phyloP scores from a whole-genome alignment of 1,140 invertebrate species.

The Drosophila teissieri region DNA sequence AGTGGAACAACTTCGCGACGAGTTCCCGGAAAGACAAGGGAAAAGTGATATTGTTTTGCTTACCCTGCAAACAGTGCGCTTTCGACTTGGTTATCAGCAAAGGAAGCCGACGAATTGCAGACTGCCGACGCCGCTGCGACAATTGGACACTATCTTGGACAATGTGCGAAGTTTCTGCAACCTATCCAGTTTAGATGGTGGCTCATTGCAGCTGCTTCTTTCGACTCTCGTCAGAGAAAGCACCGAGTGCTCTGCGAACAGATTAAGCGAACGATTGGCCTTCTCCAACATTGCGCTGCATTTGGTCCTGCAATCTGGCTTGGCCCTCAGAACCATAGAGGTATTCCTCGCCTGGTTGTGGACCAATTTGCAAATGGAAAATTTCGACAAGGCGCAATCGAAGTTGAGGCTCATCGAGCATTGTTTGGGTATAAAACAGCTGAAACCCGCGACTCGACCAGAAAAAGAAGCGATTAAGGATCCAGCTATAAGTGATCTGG shows the following conservation, averaged over 20 bases:
- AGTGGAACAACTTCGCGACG: slow-evolving; percentile 35
- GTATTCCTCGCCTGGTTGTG: slow-evolving; percentile 64
- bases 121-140: slow-evolving; percentile 37
- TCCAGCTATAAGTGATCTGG: slow-evolving; percentile 20
- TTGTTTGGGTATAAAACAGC: slow-evolving; percentile 46
- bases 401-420: slow-evolving; percentile 67
- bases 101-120: slow-evolving; percentile 7
- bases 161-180: slow-evolving; percentile 36
- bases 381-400: slow-evolving; percentile 58
- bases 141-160: slow-evolving; percentile 56
- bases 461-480: neutral
- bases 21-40: slow-evolving; percentile 51
- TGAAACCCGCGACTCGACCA: slow-evolving; percentile 1
- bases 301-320: slow-evolving; percentile 52
- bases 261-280: slow-evolving; percentile 56
- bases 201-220: slow-evolving; percentile 44
- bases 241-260: slow-evolving; percentile 69
- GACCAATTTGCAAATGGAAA: slow-evolving; percentile 77
- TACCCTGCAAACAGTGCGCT: slow-evolving; percentile 60
- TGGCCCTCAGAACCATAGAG: slow-evolving; percentile 61
- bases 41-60: slow-evolving; percentile 65
- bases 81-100: slow-evolving; percentile 58
- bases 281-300: slow-evolving; percentile 54
- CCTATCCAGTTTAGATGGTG: slow-evolving; percentile 52
- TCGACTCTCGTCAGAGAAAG: slow-evolving; percentile 53